These are phyloP conservation scores for Protobothrops mucrosquamatus DNA, from an alignment of 2,113 vertebrate species.

Conservation along the genomic window DNA sequence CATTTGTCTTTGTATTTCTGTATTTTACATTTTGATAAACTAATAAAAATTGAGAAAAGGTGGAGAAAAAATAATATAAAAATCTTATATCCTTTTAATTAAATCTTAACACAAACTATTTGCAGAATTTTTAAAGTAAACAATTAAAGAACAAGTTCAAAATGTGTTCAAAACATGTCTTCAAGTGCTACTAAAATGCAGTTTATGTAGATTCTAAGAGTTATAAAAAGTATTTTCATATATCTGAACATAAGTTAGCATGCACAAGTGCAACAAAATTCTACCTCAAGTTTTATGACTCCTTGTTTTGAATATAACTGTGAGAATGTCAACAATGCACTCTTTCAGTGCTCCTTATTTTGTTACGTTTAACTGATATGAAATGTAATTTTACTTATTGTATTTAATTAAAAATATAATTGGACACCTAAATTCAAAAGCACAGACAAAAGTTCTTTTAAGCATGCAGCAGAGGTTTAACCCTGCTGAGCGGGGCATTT, in stretches of 20 bases:
- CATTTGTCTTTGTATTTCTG: background rate
- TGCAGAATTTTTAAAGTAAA: background rate
- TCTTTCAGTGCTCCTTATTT: background rate
- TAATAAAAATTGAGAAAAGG: background rate
- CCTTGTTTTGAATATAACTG: background rate
- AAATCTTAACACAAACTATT: background rate
- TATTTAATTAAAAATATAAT: background rate
- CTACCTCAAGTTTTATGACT: background rate
- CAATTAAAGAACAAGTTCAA: background rate
- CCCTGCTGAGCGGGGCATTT: background rate
- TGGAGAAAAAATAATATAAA: background rate
- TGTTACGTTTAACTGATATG: background rate
- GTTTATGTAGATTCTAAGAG: background rate
- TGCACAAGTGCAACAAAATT: background rate
- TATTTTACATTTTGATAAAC: background rate
- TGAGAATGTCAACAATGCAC: background rate
- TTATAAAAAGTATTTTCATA: background rate
- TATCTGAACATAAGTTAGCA: background rate
- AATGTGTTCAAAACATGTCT: background rate
- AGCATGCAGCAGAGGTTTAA: slow-evolving; percentile 5
- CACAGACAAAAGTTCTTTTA: background rate
- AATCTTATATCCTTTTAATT: background rate
- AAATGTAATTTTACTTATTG: background rate
- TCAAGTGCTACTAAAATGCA: background rate
- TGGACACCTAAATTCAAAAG: background rate